Evolutionary conservation across 2,888 invertebrate species (phyloP).

Genomic region (Conchocele bisecta): DNA sequence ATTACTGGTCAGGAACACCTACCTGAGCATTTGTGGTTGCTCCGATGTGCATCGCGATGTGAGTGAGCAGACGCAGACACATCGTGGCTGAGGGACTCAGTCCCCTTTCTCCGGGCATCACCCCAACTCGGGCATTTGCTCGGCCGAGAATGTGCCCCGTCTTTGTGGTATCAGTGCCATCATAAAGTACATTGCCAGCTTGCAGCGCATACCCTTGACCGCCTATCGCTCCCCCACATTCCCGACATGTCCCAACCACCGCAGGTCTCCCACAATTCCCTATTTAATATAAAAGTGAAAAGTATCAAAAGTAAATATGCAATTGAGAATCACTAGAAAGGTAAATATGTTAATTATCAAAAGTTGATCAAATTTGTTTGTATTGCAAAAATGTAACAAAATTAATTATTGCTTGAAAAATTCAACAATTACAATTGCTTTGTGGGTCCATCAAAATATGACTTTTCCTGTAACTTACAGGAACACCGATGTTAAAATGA

Average conservation of each 20-base stretch:
- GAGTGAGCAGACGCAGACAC: slow-evolving; percentile 67
- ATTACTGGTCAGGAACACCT: too few relatives aligned
- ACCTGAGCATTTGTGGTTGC: slow-evolving; percentile 60
- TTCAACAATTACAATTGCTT: too few relatives aligned
- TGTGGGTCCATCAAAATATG: too few relatives aligned
- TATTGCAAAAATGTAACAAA: too few relatives aligned
- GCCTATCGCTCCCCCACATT: slow-evolving; percentile 68
- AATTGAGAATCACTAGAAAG: too few relatives aligned
- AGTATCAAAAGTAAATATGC: too few relatives aligned
- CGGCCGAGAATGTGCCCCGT: slow-evolving; percentile 71
- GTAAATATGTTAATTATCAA: too few relatives aligned
- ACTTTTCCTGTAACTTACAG: too few relatives aligned
- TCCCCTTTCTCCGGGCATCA: slow-evolving; percentile 63
- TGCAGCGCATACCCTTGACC: slow-evolving; percentile 57
- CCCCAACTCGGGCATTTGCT: slow-evolving; percentile 52
- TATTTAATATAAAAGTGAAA: too few relatives aligned
- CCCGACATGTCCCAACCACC: slow-evolving; percentile 61
- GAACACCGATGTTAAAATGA: too few relatives aligned
- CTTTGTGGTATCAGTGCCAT: slow-evolving; percentile 59
- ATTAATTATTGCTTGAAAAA: too few relatives aligned
- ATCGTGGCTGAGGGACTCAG: slow-evolving; percentile 63
- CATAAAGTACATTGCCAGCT: slow-evolving; percentile 58
- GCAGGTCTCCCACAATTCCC: slow-evolving; percentile 73
- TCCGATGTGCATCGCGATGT: slow-evolving; percentile 70
- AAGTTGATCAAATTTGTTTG: too few relatives aligned